Percentiles rank a stretch among this genome's conserved stretches.
Conservation (phyloP, 2,113 vertebrate genomes). For the Oenanthe oenanthe region DNA sequence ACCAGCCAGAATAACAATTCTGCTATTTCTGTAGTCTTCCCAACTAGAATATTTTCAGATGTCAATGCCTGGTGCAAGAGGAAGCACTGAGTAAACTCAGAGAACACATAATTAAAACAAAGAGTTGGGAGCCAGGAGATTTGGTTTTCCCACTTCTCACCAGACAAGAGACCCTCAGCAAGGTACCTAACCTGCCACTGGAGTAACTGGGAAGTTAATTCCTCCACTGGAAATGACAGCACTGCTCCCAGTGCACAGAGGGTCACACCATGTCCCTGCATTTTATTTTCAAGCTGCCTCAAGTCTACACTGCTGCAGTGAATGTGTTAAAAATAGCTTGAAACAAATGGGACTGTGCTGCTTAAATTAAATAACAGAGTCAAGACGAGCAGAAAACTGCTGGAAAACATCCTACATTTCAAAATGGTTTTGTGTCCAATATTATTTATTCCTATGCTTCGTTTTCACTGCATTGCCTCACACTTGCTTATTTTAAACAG, state of each 20-base stretch:
- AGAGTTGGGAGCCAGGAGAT: neutral
- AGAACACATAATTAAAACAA: neutral
- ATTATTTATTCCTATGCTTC: neutral
- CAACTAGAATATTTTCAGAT: neutral
- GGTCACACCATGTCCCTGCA: neutral
- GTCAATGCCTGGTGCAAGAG: neutral
- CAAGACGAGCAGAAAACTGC: neutral
- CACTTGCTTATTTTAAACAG: conserved; percentile 11
- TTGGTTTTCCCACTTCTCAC: neutral
- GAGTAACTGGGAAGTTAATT: neutral
- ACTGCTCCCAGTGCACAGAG: neutral
- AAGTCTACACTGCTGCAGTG: neutral
- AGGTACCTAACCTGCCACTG: neutral
- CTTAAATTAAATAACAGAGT: conserved; percentile 18
- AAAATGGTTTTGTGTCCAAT: neutral
- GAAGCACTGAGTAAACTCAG: neutral
- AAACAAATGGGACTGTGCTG: neutral
- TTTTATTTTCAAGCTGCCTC: neutral
- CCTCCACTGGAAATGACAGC: neutral
- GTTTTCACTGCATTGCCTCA: neutral
- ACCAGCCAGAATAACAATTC: neutral
- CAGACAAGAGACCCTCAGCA: neutral
- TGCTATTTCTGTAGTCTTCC: neutral
- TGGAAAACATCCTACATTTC: neutral
- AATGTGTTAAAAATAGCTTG: neutral